Base-by-base conservation (phyloP, 1,140 invertebrate genomes). In the Helicoverpa armigera region DNA sequence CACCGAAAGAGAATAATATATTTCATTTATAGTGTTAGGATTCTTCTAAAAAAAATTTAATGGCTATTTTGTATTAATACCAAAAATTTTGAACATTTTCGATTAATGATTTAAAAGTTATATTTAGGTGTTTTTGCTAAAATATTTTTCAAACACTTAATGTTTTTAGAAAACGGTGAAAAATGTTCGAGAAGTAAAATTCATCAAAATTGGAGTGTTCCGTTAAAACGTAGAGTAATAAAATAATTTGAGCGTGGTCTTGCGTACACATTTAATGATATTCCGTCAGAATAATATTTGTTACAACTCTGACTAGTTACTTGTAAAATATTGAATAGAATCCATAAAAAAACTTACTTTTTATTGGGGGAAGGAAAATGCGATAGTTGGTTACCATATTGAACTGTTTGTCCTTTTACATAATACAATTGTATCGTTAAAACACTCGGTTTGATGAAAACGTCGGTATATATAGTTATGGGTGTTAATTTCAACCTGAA, bases 1-100 rank as follows among this genome's bases (percentile, higher is more conserved):
- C 84, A 85, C 82, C 82, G 81, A 77, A 83, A 69, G 75, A 70
- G 67, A 58, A 76, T 82, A 82, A 85, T 85, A 74, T 74, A 74
- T 74, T 74, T 74, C 51, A 74, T 35, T 35, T 29, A 23, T 74
- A 58, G 53, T 35, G 13, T 16, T 74, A 74, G 70, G 29, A 13
- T 16, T 35, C 54, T 35, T 74, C 29, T 16, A 43, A 43, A 74
- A 35, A 35, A 67, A 16, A 12, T 18, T 2, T 56, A 74, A 43
- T 13, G 43, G 65, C 29, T 70, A 67, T 18, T 43, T 67, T 65
- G 61, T 60, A 70, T 79, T 79, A 79, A 70, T 48, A 54, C 67
- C 67, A 79, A 69, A 70, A 58, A 77, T 43, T 56, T 67, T 35
- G 60, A 77, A 77, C 43, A 81, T 70, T 58, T 58, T 50, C 53